Base-by-base conservation (phyloP, 2,888 invertebrate species). In the Parochlus steinenii region DNA sequence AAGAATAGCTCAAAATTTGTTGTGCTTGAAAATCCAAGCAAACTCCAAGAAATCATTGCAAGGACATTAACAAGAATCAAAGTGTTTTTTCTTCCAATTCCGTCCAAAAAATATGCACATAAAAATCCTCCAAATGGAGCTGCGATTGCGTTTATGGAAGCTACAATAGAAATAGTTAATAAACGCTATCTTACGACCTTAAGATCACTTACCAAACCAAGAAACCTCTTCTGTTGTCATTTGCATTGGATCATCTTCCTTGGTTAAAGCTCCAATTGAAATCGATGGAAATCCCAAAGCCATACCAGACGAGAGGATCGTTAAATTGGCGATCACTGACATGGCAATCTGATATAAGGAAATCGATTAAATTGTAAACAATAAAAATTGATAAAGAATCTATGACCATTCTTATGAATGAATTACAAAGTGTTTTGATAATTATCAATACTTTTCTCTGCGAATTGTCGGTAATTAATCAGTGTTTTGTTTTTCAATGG, bases 221-320 rank as follows among this genome's bases (percentile, higher is more conserved):
- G 58, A 50, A 5, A 48, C 50, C 40, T 59, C 50, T 3, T 48
- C 41, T 2, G 24, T 19, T 5, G 43, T 45, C 12, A 59, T 42
- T 37, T 49, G 42, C 3, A 52, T 47, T 2, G 44, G 17, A 24
- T 54, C 50, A 4, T 42, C 44, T 6, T 43, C 31, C 38, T 49
- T 48, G 3, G 41, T 51, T 8, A 58, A 44, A 31, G 55, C 51
- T 3, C 35, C 29, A 20, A 53, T 33, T 3, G 53, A 49, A 2
- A 58, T 49, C 2, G 58, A 52, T 17, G 58, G 59, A 36, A 54
- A 42, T 6, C 55, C 58, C 27, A 59, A 23, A 1, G 46, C 48
- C 47, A 58, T 52, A 1, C 58, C 58, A 4, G 48, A 45, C 2
- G 58, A 49, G 5, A 59, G 30, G 8, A 56, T 41, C 3, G 57